A percentile compares a stretch with the other conserved stretches of the same genome.
Conservation (phyloP, 1,140 invertebrate genomes). For the Rhizoglyphus robini region DNA sequence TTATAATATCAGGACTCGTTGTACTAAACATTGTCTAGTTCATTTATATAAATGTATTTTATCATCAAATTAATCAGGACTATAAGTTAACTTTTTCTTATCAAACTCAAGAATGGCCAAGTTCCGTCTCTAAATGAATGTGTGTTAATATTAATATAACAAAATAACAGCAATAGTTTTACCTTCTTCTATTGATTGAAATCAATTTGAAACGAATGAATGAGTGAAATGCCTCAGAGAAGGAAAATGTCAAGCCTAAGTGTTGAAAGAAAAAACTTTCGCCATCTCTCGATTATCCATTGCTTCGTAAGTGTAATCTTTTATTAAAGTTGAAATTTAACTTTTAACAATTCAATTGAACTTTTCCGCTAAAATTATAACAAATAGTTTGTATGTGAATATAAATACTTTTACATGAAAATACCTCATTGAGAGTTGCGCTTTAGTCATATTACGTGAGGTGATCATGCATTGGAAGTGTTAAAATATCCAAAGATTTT, state of each 20-base stretch:
- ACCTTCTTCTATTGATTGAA: constrained; percentile 70
- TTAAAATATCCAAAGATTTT: constrained; percentile 62
- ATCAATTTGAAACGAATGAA: constrained; percentile 85
- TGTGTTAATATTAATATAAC: not conserved
- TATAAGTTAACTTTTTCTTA: not conserved
- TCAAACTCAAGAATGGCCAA: not conserved
- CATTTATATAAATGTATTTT: not conserved
- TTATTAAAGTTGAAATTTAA: too few species aligned
- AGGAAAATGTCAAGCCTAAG: constrained; percentile 70
- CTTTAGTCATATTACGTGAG: not conserved
- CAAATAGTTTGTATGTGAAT: too few species aligned
- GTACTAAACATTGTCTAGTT: not conserved
- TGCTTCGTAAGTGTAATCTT: constrained; percentile 71
- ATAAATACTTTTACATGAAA: not conserved
- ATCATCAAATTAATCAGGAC: not conserved
- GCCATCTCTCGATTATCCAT: constrained; percentile 77
- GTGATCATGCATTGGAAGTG: constrained; percentile 29
- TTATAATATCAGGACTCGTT: too few species aligned
- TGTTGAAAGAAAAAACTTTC: constrained; percentile 64
- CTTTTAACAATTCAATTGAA: constrained; percentile 63
- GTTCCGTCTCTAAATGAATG: not conserved
- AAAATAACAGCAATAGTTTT: constrained; percentile 22
- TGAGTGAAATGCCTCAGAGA: constrained; percentile 77
- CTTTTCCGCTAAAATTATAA: constrained; percentile 41
- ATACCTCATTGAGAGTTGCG: constrained; percentile 3